These are phyloP conservation scores for Acanthochromis polyacanthus DNA, from an alignment of 2,113 vertebrate genomes.

Conservation along the genomic window DNA sequence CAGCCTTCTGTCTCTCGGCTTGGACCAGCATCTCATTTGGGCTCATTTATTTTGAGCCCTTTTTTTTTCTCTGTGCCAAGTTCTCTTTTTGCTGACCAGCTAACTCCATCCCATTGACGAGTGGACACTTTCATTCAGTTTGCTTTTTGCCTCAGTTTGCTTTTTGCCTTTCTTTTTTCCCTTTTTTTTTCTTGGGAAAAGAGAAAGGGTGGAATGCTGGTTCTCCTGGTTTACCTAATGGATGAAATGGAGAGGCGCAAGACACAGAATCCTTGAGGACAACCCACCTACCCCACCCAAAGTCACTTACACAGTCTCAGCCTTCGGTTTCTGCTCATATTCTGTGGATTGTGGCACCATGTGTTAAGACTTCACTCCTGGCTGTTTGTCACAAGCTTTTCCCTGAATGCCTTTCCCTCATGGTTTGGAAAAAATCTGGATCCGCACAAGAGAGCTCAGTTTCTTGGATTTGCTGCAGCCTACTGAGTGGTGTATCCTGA, in stretches of 20 bases:
- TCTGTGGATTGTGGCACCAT: constrained; percentile 33
- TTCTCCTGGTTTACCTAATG: constrained; percentile 55
- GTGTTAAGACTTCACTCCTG: constrained; percentile 38
- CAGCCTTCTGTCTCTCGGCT: constrained; percentile 47
- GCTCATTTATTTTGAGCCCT: constrained; percentile 39
- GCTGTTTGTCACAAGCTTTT: constrained; percentile 37
- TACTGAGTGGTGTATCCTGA: not conserved
- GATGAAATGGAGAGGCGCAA: constrained; percentile 66
- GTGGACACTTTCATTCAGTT: constrained; percentile 4
- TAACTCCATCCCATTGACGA: not conserved
- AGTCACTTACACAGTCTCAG: constrained; percentile 24
- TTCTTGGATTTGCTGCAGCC: constrained; percentile 6
- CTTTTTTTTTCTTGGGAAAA: not conserved
- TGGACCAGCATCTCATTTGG: constrained; percentile 29
- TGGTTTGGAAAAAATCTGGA: constrained; percentile 14
- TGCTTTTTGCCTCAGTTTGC: constrained; percentile 23
- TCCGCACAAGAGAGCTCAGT: not conserved
- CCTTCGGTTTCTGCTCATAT: constrained; percentile 27
- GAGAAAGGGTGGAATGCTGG: constrained; percentile 29
- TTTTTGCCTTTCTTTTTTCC: constrained; percentile 10
- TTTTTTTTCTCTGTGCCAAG: not conserved
- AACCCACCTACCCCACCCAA: constrained; percentile 56
- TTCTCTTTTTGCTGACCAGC: constrained; percentile 20
- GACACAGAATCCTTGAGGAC: constrained; percentile 63
- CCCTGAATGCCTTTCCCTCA: constrained; percentile 36